Evolutionary conservation across 2,113 vertebrate species (phyloP).

Genomic region (Gallinago jamesoni): DNA sequence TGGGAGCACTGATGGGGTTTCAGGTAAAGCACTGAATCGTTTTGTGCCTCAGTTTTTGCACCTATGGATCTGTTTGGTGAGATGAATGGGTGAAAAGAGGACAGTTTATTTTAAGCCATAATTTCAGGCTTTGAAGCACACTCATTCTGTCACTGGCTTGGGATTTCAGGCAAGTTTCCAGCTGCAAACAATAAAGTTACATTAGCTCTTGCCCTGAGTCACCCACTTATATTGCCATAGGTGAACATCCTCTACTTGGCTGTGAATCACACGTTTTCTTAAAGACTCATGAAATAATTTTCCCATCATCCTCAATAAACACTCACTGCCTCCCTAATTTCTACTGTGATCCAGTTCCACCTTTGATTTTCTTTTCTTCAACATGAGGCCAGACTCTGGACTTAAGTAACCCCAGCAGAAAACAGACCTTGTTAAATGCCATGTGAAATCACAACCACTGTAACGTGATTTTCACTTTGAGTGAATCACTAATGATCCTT

Average conservation of each 20-base stretch:
- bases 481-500: not conserved
- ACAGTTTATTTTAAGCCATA: slow-evolving; percentile 8
- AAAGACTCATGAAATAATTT: not conserved
- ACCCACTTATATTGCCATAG: not conserved
- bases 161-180: slow-evolving; percentile 4
- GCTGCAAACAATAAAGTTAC: not conserved
- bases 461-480: not conserved
- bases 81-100: not conserved
- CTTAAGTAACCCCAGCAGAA: not conserved
- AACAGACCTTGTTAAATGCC: not conserved
- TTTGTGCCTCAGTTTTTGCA: not conserved
- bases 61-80: not conserved
- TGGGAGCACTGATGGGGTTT: not conserved
- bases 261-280: not conserved
- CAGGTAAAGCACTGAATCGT: not conserved
- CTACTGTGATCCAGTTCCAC: not conserved
- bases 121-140: not conserved
- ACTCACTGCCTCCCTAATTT: not conserved
- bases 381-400: not conserved
- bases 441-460: not conserved
- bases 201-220: not conserved
- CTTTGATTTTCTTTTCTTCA: not conserved
- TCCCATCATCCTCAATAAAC: not conserved
- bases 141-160: not conserved
- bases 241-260: not conserved